Conservation (phyloP, 2,113 vertebrate species). For the Caranx ignobilis region DNA sequence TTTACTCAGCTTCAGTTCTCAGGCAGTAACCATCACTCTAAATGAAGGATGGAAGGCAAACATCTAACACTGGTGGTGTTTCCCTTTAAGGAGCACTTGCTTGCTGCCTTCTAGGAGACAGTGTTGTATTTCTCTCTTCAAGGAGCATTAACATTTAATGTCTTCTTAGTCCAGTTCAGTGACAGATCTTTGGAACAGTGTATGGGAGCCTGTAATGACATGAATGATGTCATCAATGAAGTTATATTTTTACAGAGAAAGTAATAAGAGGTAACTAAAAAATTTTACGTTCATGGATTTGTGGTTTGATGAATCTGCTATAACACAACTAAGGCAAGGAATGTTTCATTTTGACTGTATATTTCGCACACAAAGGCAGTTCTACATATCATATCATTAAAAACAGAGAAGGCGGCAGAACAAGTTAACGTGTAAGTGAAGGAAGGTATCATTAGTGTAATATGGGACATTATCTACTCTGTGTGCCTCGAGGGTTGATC, state of each 20-base stretch:
- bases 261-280: not conserved
- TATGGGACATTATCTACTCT: not conserved
- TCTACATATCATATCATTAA: not conserved
- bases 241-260: conserved; percentile 17
- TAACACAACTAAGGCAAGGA: not conserved
- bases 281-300: not conserved
- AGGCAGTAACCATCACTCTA: not conserved
- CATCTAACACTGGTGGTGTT: not conserved
- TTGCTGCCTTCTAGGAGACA: conserved; percentile 13
- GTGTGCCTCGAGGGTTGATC: not conserved
- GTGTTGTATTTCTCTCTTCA: conserved; percentile 57
- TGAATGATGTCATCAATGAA: conserved; percentile 21
- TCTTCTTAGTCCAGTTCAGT: conserved; percentile 37
- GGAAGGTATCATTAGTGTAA: not conserved
- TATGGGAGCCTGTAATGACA: conserved; percentile 13
- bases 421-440: too few species aligned
- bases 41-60: conserved; percentile 3
- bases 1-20: conserved; percentile 1
- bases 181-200: conserved; percentile 38
- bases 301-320: not conserved
- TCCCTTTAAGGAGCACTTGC: conserved; percentile 1
- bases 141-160: conserved; percentile 59
- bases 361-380: not conserved
- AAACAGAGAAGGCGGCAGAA: not conserved
- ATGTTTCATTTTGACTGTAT: not conserved